These are phyloP conservation scores for Ochotona curzoniae DNA, from an alignment of 2,113 vertebrate species.

Conservation along the genomic window DNA sequence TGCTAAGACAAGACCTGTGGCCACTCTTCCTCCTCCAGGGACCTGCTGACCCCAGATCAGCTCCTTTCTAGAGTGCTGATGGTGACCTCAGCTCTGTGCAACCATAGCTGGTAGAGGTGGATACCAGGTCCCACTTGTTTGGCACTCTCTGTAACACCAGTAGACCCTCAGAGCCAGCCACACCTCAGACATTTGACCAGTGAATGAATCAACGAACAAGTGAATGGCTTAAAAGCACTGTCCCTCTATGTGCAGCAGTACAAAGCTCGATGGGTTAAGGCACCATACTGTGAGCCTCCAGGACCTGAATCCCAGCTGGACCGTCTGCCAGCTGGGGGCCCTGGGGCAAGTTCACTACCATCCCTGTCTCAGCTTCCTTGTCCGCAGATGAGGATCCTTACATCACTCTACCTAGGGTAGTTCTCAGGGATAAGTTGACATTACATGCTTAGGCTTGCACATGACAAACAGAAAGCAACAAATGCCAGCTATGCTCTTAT, in stretches of 20 bases:
- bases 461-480: not conserved
- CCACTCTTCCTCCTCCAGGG: not conserved
- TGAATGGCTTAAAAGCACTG: not conserved
- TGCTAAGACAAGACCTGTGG: not conserved
- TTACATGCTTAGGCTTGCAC: not conserved
- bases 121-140: not conserved
- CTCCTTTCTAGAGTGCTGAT: not conserved
- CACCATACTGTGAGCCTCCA: not conserved
- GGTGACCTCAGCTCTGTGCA: too few relatives aligned
- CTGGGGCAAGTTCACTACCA: not conserved
- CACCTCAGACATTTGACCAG: not conserved
- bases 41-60: not conserved
- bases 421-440: not conserved
- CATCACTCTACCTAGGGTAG: not conserved
- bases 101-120: not conserved
- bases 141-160: not conserved
- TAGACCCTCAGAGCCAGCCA: not conserved
- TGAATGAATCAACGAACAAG: not conserved
- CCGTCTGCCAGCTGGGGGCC: not conserved
- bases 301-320: not conserved
- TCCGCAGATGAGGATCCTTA: not conserved
- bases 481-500: not conserved
- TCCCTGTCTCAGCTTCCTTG: not conserved
- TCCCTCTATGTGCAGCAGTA: not conserved
- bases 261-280: not conserved